Percentiles rank a stretch among this genome's conserved stretches.
Conservation (phyloP, 2,113 vertebrate genomes). For the Nyctibius bracteatus region DNA sequence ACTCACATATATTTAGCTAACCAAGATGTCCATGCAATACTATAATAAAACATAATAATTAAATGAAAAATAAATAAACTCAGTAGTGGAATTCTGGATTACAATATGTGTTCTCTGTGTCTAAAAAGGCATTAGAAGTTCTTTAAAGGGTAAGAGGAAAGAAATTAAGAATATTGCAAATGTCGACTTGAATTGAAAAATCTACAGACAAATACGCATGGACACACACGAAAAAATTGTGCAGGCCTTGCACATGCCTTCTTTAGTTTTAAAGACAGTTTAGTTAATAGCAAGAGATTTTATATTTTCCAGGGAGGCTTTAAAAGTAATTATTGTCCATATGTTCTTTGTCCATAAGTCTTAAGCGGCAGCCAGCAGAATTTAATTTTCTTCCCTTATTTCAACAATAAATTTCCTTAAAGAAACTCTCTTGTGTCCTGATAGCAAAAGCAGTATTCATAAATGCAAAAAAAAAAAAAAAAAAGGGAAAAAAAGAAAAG, state of each 20-base stretch:
- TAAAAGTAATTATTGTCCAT: conserved; percentile 45
- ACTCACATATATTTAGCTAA: background rate
- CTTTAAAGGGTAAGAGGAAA: background rate
- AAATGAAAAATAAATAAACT: background rate
- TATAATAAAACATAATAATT: background rate
- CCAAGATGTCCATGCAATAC: background rate
- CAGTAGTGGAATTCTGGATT: background rate
- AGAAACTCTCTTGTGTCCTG: background rate
- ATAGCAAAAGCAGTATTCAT: background rate
- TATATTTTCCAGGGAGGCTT: conserved; percentile 41
- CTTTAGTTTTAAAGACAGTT: background rate
- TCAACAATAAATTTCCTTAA: conserved; percentile 46
- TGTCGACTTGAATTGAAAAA: background rate
- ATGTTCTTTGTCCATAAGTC: conserved; percentile 36
- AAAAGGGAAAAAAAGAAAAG: background rate
- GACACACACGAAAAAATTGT: background rate
- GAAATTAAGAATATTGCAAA: background rate
- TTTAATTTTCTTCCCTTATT: conserved; percentile 50
- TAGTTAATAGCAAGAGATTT: conserved; percentile 31
- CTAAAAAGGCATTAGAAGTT: background rate
- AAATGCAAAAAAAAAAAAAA: too few relatives aligned
- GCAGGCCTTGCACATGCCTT: background rate
- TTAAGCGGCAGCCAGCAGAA: conserved; percentile 3
- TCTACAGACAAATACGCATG: background rate
- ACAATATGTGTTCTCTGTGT: background rate